phyloP scores from a whole-genome alignment of 2,797 vertebrate genomes.

The Tachyglossus aculeatus region DNA sequence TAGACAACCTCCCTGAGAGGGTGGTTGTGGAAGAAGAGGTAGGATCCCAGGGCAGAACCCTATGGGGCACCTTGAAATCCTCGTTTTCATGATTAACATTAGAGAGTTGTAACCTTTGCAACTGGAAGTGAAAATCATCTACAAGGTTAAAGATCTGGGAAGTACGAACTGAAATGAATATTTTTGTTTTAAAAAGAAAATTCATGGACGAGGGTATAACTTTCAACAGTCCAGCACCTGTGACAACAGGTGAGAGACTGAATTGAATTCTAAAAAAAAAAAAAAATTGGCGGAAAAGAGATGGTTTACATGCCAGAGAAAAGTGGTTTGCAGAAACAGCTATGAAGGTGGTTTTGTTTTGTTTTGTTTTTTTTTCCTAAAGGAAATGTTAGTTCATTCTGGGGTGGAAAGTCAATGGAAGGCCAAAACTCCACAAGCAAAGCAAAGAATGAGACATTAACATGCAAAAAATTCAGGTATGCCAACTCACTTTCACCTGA shows the following conservation, averaged over 20 bases:
- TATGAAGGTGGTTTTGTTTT: neutral
- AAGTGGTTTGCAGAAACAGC: neutral
- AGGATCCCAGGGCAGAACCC: too few relatives aligned
- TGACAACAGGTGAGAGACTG: conserved; percentile 43
- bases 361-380: neutral
- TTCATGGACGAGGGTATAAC: neutral
- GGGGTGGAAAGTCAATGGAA: neutral
- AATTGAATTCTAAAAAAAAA: neutral
- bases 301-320: too few relatives aligned
- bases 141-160: neutral
- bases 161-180: neutral
- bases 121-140: too few relatives aligned
- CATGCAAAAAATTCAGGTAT: too few relatives aligned
- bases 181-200: neutral
- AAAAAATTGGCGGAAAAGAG: too few relatives aligned
- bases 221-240: conserved; percentile 22
- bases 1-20: too few relatives aligned
- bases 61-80: too few relatives aligned
- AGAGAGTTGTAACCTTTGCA: too few relatives aligned
- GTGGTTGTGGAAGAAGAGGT: too few relatives aligned
- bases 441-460: neutral
- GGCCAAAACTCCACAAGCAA: neutral
- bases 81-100: too few relatives aligned
- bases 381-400: neutral
- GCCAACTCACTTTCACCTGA: neutral